A percentile compares a stretch with the other conserved stretches of the same genome.
Conservation (phyloP, 2,113 vertebrate species). For the Amphiprion percula region DNA sequence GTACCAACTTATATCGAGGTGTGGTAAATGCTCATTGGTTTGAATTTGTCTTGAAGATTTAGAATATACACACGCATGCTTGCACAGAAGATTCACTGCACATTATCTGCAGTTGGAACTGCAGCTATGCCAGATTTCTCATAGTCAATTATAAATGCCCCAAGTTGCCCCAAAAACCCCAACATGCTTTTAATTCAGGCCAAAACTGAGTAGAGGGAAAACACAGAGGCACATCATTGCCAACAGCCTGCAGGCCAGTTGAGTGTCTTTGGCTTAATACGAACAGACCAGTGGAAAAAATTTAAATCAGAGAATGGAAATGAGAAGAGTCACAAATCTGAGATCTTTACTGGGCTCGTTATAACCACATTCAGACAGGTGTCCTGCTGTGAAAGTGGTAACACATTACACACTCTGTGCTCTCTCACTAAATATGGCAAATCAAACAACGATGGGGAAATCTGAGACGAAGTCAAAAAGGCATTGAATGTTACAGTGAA, state of each 20-base stretch:
- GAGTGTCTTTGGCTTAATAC: conserved; percentile 45
- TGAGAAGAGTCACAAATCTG: neutral
- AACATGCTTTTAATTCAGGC: conserved; percentile 66
- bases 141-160: conserved; percentile 69
- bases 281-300: conserved; percentile 19
- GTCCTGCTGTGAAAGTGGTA: neutral
- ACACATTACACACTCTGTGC: too few relatives aligned
- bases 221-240: conserved; percentile 44
- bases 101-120: conserved; percentile 32
- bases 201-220: conserved; percentile 57
- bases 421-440: neutral
- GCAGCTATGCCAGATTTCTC: conserved; percentile 58
- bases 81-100: conserved; percentile 7
- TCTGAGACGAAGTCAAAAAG: conserved; percentile 25
- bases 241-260: conserved; percentile 63
- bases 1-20: conserved; percentile 5
- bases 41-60: conserved; percentile 16
- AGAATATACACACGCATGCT: neutral
- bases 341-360: neutral
- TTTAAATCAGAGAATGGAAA: neutral
- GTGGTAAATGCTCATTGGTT: neutral
- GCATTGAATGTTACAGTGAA: conserved; percentile 37
- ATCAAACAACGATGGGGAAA: conserved; percentile 16
- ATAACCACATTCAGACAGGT: neutral
- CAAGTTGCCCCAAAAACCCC: conserved; percentile 56